Base-by-base conservation (phyloP, 2,797 vertebrate species). In the Erethizon dorsatum region DNA sequence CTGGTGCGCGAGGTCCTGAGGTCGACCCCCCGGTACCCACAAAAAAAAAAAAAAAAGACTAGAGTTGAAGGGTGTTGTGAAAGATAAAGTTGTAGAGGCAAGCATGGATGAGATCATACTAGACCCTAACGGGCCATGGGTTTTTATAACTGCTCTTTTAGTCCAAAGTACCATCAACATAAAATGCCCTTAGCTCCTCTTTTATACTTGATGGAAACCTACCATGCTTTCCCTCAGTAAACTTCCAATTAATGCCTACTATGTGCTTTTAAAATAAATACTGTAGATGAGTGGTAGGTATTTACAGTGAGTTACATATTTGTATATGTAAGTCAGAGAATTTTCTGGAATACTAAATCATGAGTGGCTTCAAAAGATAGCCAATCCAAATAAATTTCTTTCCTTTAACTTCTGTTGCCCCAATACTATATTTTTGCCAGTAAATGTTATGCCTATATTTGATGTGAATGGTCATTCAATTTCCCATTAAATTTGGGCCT, bases 301-400 rank as follows among this genome's bases (percentile, higher is more conserved):
- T 67, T 94, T 93, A 63, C 31, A 56, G 14, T 86, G 33, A 78
- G 59, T 88, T 75, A 90, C 18, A 50, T 50, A n/a, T 50, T 9
- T 93, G 37, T 52, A 2, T 77, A 33, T n/a, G 4, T 92, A 50
- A 92, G 84, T 78, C 7, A 88, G 45, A 97, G 24, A 91, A 54
- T 83, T 92, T 96, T 78, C 47, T 85, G 33, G 14, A 91, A 47
- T 85, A 57, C 78, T 75, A 90, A 95, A 59, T 82, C 24, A 47
- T 90, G 71, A 67, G 10, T 84, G 73, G 8, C 63, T 69, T 90
- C 63, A 67, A 96, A 94, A 93, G 47, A 87, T 33, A 59, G 7
- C 31, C 13, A 41, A n/a, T 67, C 0, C 28, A 83, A 94, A 69
- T 59, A 63, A 84, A 52, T 45, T 26, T 90, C 85, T 89, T 65